phyloP scores from a whole-genome alignment of 2,113 vertebrate species.

The Cercocebus atys region DNA sequence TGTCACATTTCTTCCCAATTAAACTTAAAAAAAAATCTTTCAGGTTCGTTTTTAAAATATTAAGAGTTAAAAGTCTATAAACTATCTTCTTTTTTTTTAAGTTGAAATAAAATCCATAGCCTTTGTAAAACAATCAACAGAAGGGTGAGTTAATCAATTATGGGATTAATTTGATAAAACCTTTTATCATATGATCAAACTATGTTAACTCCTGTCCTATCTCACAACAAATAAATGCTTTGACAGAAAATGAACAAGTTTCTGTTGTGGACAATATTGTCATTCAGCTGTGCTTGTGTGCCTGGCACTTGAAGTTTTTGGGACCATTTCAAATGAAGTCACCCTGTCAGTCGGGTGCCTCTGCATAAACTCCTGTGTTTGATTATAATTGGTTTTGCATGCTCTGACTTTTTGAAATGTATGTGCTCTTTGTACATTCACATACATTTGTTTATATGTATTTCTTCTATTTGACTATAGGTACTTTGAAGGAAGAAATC shows the following conservation, averaged over 20 bases:
- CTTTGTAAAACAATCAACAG: background rate
- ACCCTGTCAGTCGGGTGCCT: background rate
- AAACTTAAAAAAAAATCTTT: background rate
- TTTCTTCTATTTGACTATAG: background rate
- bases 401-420: background rate
- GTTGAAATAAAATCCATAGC: background rate
- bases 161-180: slow-evolving; percentile 6
- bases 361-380: rapidly evolving
- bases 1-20: background rate
- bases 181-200: background rate
- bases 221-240: background rate
- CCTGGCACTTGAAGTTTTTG: background rate
- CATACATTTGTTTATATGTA: background rate
- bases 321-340: background rate
- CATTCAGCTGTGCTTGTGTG: background rate
- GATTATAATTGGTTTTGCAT: background rate
- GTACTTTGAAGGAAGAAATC: background rate
- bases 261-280: no score
- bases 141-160: background rate
- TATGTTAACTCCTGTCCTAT: no score
- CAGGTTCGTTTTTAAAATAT: background rate
- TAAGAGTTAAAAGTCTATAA: background rate
- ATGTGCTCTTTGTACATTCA: background rate
- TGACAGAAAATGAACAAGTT: background rate
- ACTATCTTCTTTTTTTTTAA: background rate